Evolutionary conservation across 2,797 vertebrate species (phyloP).

Genomic region (Nothura maculosa): DNA sequence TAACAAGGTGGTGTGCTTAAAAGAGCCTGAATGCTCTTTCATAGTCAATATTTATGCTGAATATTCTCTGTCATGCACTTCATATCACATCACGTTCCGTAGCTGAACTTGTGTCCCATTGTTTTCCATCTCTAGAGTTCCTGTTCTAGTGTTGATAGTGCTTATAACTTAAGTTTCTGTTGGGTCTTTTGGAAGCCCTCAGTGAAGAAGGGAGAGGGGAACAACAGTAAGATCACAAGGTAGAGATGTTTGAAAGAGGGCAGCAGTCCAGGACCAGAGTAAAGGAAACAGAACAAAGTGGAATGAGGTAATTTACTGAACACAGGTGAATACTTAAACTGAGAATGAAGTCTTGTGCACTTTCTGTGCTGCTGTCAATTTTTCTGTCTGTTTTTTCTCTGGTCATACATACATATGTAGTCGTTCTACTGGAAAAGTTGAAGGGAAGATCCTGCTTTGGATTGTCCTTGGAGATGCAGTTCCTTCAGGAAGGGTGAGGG

Average conservation of each 20-base stretch:
- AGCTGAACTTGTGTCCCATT: neutral
- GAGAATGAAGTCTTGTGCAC: neutral
- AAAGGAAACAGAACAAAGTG: fast-evolving
- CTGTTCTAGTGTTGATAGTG: neutral
- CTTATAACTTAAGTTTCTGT: neutral
- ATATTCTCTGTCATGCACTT: neutral
- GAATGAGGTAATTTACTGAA: neutral
- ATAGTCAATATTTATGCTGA: neutral
- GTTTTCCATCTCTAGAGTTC: neutral
- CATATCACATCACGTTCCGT: neutral
- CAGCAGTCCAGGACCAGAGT: neutral
- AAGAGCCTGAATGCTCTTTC: neutral
- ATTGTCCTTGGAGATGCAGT: neutral
- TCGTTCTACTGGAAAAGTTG: neutral
- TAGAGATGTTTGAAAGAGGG: neutral
- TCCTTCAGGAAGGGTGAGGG: neutral
- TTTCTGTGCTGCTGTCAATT: neutral
- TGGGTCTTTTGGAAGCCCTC: neutral
- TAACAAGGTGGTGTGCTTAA: neutral
- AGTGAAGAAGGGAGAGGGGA: neutral
- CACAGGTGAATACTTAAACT: neutral
- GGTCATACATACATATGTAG: neutral
- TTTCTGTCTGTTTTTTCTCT: neutral
- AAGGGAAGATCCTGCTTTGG: neutral
- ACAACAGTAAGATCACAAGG: neutral